These are phyloP conservation scores for Elmis aenea DNA, from an alignment of 2,888 invertebrate species.

Conservation along the genomic window DNA sequence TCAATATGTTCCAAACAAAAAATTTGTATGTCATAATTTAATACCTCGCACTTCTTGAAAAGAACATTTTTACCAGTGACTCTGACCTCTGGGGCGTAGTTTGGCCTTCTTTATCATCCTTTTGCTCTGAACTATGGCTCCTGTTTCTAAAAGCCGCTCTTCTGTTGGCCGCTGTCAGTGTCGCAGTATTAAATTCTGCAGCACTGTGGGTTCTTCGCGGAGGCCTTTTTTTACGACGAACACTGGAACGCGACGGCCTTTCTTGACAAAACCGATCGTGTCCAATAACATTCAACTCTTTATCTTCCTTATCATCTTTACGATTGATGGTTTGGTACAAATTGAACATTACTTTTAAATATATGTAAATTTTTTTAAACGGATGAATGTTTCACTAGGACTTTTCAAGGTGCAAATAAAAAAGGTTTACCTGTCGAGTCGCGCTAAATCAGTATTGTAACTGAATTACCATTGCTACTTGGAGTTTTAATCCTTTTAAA, in stretches of 20 bases:
- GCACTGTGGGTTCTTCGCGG: slow-evolving; percentile 64
- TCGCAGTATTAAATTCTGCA: slow-evolving; percentile 60
- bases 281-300: slow-evolving; percentile 64
- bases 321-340: slow-evolving; percentile 66
- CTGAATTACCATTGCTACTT: too few relatives aligned
- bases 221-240: slow-evolving; percentile 55
- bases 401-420: too few relatives aligned
- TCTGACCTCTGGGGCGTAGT: slow-evolving; percentile 61
- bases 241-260: slow-evolving; percentile 50
- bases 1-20: background rate
- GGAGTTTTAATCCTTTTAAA: too few relatives aligned
- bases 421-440: too few relatives aligned
- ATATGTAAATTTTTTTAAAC: too few relatives aligned
- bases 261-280: slow-evolving; percentile 78
- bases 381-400: too few relatives aligned
- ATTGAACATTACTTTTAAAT: slow-evolving; percentile 82
- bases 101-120: slow-evolving; percentile 48
- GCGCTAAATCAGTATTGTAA: slow-evolving; percentile 1
- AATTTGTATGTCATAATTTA: background rate
- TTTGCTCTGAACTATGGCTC: slow-evolving; percentile 62
- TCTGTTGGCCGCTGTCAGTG: slow-evolving; percentile 60
- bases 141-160: slow-evolving; percentile 58
- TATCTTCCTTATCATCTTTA: slow-evolving; percentile 51
- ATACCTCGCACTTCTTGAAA: slow-evolving; percentile 35
- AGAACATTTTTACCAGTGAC: slow-evolving; percentile 69